Evolutionary conservation across 30 jellyfish, hydroid and myxozoan species (phyloP).

Genomic region (Calvadosia cruxmelitensis): DNA sequence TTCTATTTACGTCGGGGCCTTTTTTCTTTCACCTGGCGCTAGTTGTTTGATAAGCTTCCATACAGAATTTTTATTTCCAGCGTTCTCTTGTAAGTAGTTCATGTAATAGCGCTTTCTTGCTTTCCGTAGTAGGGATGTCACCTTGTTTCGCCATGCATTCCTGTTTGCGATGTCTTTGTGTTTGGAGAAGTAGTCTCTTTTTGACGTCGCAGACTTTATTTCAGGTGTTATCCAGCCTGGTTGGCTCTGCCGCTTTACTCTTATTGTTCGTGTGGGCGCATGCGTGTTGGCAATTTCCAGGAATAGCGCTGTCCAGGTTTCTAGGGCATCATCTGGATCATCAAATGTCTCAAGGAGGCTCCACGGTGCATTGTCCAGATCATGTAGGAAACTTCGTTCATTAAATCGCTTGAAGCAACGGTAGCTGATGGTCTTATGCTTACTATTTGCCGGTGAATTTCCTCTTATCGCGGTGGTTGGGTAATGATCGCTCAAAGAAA

Average conservation of each 20-base stretch:
- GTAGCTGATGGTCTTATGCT: conserved; percentile 7
- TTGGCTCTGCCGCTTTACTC: conserved; percentile 22
- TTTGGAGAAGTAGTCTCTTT: conserved; percentile 16
- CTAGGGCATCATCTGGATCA: conserved; percentile 18
- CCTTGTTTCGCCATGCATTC: conserved; percentile 16
- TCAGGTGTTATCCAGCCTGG: conserved; percentile 30
- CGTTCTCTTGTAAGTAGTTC: too few relatives aligned
- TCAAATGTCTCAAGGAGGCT: conserved; percentile 10
- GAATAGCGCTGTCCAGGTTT: conserved; percentile 16
- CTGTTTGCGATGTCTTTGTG: conserved; percentile 9
- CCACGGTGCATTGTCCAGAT: conserved; percentile 11
- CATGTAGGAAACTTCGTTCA: too few relatives aligned
- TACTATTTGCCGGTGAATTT: conserved; percentile 12
- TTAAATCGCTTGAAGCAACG: conserved; percentile 10
- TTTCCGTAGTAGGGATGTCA: conserved; percentile 8
- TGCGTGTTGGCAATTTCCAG: conserved; percentile 15
- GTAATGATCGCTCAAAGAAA: conserved; percentile 21
- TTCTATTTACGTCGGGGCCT: too few relatives aligned
- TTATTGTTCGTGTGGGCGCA: conserved; percentile 12
- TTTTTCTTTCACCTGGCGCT: too few relatives aligned
- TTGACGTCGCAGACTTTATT: conserved; percentile 8
- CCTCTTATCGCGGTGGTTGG: conserved; percentile 14
- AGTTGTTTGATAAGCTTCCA: too few relatives aligned
- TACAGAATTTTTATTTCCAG: too few relatives aligned
- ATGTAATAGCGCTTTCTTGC: conserved; percentile 10